Evolutionary conservation across 2,888 invertebrate species (phyloP), one percentile per base, ranked within the genome.

Genomic region (Atherix ibis): DNA sequence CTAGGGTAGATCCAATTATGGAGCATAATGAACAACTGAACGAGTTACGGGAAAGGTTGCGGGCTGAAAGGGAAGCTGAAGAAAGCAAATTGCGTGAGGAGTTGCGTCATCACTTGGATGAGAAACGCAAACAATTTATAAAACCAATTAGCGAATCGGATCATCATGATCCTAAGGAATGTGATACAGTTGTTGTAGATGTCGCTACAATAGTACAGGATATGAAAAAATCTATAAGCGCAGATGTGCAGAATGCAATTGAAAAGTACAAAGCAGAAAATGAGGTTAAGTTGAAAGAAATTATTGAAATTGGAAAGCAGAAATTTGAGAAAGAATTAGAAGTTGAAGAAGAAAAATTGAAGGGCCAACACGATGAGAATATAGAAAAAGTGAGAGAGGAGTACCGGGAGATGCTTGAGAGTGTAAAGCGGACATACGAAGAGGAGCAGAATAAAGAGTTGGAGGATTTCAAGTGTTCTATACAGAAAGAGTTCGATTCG

Each of bases 1-100:
- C 52, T 44, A 50, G 51, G 5, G 65, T 68, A 41, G 71, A 72
- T 33, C 64, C 16, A 5, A 28, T 27, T 18, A 17, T 17, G n/a
- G 51, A 53, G 30, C 53, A 54, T 28, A 49, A 49, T 24, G 46
- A 46, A 1, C 51, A 54, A 9, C 43, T 54, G 5, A 38, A 69
- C 50, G 56, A 73, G 58, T 46, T 71, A 52, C 59, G 70, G 51
- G 54, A 65, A 53, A 66, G 70, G 55, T 49, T 66, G 18, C 50
- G 56, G 24, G 47, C 48, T 16, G 58, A 62, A 46, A 50, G 56
- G 42, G 50, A 64, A 49, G 41, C 48, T 42, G 56, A 58, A 52
- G 39, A 61, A 36, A 63, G 65, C 13, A 69, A 67, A 45, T 48
- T 71, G 37, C 61, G 64, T 31, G 61, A 62, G 19, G 70, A 69